Conservation (phyloP, 2,888 invertebrate species). For the Dusona sp. region DNA sequence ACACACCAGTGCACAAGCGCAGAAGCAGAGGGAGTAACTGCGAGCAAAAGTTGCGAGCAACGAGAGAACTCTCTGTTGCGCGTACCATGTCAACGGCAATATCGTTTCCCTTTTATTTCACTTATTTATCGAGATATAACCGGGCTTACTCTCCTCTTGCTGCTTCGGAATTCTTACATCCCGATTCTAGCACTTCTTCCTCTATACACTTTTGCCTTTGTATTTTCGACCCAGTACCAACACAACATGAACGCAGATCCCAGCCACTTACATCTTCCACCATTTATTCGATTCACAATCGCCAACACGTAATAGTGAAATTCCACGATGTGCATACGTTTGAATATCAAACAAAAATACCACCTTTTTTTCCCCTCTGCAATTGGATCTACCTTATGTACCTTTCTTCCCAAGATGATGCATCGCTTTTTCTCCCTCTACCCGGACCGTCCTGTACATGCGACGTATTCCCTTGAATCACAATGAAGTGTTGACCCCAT, state of each 20-base stretch:
- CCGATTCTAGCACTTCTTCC: not conserved
- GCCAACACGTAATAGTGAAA: constrained; percentile 25
- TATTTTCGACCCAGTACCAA: constrained; percentile 7
- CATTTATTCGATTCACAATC: constrained; percentile 72
- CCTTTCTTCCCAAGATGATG: constrained; percentile 1
- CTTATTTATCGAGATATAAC: constrained; percentile 75
- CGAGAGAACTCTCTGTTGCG: constrained; percentile 58
- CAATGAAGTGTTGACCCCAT: constrained; percentile 10
- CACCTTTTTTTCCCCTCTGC: not conserved
- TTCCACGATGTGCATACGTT: constrained; percentile 14
- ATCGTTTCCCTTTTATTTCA: constrained; percentile 74
- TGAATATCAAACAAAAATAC: constrained; percentile 9
- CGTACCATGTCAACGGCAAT: constrained; percentile 74
- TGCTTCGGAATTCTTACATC: constrained; percentile 34
- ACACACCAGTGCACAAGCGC: constrained; percentile 43
- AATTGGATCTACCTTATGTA: constrained; percentile 17
- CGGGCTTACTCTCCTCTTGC: constrained; percentile 45
- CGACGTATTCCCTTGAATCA: constrained; percentile 15
- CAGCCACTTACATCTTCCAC: constrained; percentile 61
- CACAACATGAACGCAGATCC: not conserved
- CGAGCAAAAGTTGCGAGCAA: constrained; percentile 30
- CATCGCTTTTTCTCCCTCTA: constrained; percentile 9
- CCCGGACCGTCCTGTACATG: not conserved
- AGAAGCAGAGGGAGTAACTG: constrained; percentile 38
- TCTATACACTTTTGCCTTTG: constrained; percentile 7